These are phyloP conservation scores for Vimba vimba DNA, from an alignment of 2,113 vertebrate genomes.

Conservation along the genomic window DNA sequence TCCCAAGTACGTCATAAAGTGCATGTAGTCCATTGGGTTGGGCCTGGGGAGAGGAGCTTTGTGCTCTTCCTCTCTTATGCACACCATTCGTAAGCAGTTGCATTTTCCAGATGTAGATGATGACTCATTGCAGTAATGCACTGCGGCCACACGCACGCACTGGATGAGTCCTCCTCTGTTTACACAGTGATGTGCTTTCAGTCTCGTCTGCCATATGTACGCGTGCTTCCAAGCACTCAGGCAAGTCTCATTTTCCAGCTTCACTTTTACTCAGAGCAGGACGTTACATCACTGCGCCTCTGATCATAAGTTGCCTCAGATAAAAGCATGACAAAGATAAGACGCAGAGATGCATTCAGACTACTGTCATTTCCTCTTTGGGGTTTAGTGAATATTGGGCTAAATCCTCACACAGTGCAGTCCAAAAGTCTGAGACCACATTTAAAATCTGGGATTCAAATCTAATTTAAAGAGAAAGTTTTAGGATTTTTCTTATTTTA, in stretches of 20 bases:
- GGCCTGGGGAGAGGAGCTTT: neutral
- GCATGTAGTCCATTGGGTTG: slow-evolving; percentile 5
- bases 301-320: neutral
- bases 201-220: slow-evolving; percentile 5
- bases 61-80: neutral
- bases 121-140: slow-evolving; percentile 18
- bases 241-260: neutral
- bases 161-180: slow-evolving; percentile 2
- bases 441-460: neutral
- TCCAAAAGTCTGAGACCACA: neutral
- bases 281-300: neutral
- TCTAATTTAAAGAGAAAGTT: neutral
- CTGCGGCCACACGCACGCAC: neutral
- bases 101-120: slow-evolving; percentile 26
- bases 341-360: neutral
- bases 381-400: neutral
- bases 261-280: slow-evolving; percentile 12
- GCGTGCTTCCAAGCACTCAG: neutral
- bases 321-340: neutral
- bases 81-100: neutral
- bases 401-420: neutral
- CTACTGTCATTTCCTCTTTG: slow-evolving; percentile 1
- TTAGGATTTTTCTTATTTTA: too few relatives aligned
- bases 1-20: neutral
- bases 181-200: slow-evolving; percentile 14